These are phyloP conservation scores for Pseudocheirus occidentalis DNA, from an alignment of 2,797 vertebrate genomes.

Conservation along the genomic window DNA sequence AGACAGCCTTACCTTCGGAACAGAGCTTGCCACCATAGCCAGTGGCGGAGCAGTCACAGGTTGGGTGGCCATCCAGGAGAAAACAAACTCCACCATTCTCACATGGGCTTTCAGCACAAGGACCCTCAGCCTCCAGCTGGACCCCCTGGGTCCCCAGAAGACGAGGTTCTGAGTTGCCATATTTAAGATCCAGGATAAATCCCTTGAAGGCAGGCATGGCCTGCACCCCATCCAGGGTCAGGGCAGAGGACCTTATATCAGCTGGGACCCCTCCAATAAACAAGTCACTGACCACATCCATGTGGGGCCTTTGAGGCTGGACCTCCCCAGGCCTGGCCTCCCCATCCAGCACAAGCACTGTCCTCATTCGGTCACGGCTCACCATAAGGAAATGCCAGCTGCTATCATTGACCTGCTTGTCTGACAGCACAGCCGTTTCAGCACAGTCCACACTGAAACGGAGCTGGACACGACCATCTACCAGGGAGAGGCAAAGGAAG, in stretches of 20 bases:
- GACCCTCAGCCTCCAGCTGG: constrained; percentile 92
- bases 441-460: constrained; percentile 96
- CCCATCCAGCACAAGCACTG: constrained; percentile 91
- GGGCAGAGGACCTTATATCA: constrained; percentile 92
- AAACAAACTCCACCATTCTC: constrained; percentile 97
- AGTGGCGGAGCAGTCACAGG: constrained; percentile 97
- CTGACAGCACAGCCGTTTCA: constrained; percentile 89
- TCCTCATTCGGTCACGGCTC: constrained; percentile 91
- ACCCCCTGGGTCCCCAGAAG: constrained; percentile 93
- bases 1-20: constrained; percentile 94
- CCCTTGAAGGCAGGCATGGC: constrained; percentile 91
- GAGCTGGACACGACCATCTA: constrained; percentile 92
- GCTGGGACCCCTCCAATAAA: constrained; percentile 94
- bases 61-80: constrained; percentile 92
- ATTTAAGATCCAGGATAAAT: constrained; percentile 95
- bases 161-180: constrained; percentile 91
- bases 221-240: constrained; percentile 92
- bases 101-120: constrained; percentile 94
- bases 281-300: constrained; percentile 97
- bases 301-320: constrained; percentile 92
- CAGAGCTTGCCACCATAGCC: constrained; percentile 95
- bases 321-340: constrained; percentile 91
- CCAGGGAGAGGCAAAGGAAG: constrained; percentile 92
- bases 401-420: constrained; percentile 93
- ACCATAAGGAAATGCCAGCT: constrained; percentile 95